Conservation (phyloP, 2,113 vertebrate species). For the Mobula birostris region DNA sequence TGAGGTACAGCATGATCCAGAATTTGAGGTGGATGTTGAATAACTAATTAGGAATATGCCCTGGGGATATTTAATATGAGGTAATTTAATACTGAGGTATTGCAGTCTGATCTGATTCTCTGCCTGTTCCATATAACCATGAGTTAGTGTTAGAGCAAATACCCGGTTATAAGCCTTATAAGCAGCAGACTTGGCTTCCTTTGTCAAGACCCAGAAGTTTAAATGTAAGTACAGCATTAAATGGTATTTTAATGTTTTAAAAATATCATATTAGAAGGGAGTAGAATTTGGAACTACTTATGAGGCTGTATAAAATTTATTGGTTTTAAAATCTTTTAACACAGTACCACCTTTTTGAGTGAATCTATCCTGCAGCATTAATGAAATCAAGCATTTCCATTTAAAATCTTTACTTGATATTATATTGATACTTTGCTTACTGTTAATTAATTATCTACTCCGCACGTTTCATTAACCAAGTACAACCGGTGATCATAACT, state of each 20-base stretch:
- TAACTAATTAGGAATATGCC: neutral
- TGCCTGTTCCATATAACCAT: neutral
- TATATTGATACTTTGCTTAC: neutral
- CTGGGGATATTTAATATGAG: conserved; percentile 4
- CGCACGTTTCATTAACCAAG: neutral
- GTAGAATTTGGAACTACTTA: neutral
- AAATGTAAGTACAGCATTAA: conserved; percentile 1
- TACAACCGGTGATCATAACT: neutral
- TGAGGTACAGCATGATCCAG: neutral
- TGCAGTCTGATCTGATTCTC: neutral
- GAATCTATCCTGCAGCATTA: neutral
- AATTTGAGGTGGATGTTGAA: neutral
- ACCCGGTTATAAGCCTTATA: neutral
- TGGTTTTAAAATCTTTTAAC: neutral
- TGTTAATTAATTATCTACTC: neutral
- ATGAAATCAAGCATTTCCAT: neutral
- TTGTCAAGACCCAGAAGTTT: neutral
- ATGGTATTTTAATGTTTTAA: neutral
- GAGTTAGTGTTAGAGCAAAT: neutral
- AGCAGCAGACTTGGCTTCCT: neutral
- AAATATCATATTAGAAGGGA: neutral
- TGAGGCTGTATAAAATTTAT: neutral
- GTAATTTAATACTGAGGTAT: neutral
- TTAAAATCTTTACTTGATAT: neutral
- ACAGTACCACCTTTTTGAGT: neutral